phyloP scores from a whole-genome alignment of 2,113 vertebrate species.

The Calyptomena viridis region DNA sequence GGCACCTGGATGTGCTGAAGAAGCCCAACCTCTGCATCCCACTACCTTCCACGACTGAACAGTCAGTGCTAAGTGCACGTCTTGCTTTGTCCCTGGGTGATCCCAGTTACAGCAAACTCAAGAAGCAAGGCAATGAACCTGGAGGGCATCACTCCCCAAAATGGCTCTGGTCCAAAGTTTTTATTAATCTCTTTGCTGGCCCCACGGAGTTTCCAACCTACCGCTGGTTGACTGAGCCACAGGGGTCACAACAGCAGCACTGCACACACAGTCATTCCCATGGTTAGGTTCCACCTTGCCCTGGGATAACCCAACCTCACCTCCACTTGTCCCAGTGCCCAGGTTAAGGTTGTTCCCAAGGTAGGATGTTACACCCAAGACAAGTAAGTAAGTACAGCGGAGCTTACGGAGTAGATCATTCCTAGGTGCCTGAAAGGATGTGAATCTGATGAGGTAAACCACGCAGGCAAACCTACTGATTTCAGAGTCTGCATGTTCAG shows the following conservation, averaged over 20 bases:
- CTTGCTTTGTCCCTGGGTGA: not conserved
- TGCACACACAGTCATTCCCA: not conserved
- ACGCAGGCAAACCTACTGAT: constrained; percentile 38
- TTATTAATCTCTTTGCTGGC: not conserved
- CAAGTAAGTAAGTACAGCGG: not conserved
- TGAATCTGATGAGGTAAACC: not conserved
- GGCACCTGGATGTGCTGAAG: not conserved
- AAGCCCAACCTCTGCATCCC: not conserved
- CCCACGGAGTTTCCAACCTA: not conserved
- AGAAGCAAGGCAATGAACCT: not conserved
- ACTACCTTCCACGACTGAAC: not conserved
- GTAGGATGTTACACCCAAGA: not conserved
- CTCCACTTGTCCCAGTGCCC: not conserved
- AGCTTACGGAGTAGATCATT: not conserved
- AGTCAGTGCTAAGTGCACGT: not conserved
- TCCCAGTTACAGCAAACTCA: not conserved
- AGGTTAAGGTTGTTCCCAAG: not conserved
- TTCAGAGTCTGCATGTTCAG: constrained; percentile 53
- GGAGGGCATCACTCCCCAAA: not conserved
- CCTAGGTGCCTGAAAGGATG: not conserved
- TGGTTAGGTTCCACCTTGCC: not conserved
- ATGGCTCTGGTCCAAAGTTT: not conserved
- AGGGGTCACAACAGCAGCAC: not conserved
- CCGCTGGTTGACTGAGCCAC: fast-evolving
- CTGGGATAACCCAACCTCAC: not conserved